Conservation (phyloP, 2,888 invertebrate genomes). For the Drosophila nigricruria region DNA sequence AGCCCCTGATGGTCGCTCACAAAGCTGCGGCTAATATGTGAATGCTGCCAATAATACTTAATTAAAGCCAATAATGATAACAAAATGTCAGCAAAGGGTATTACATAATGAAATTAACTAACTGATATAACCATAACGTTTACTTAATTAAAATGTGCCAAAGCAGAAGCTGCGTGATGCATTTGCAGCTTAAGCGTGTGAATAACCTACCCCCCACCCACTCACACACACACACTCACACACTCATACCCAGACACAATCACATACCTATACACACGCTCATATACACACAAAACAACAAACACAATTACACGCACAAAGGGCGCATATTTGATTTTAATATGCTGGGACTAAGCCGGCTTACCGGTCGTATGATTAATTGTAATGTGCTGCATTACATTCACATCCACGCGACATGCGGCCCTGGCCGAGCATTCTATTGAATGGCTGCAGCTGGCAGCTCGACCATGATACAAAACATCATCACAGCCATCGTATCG, state of each 20-base stretch:
- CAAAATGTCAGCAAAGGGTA: slow-evolving; percentile 49
- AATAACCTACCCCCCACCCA: slow-evolving; percentile 22
- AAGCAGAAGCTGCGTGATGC: slow-evolving; percentile 43
- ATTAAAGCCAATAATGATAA: slow-evolving; percentile 75
- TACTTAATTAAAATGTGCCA: slow-evolving; percentile 74
- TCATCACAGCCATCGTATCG: slow-evolving; percentile 9
- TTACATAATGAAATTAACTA: slow-evolving; percentile 77
- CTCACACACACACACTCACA: not conserved
- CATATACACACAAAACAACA: slow-evolving; percentile 12
- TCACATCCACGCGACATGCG: slow-evolving; percentile 32
- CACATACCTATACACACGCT: slow-evolving; percentile 2
- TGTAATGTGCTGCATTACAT: slow-evolving; percentile 74
- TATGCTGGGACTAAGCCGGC: slow-evolving; percentile 68
- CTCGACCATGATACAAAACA: slow-evolving; percentile 26
- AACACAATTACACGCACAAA: slow-evolving; percentile 48
- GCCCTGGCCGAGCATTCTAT: slow-evolving; percentile 37
- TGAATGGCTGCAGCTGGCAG: slow-evolving; percentile 30
- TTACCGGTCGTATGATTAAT: slow-evolving; percentile 77
- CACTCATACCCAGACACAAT: not conserved
- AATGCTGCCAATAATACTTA: slow-evolving; percentile 72
- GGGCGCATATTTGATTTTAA: slow-evolving; percentile 71
- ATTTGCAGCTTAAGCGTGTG: slow-evolving; percentile 52
- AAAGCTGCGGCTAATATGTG: slow-evolving; percentile 68
- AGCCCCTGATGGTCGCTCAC: slow-evolving; percentile 46
- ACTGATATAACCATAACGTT: slow-evolving; percentile 64